A percentile compares a stretch with the other conserved stretches of the same genome.
Conservation (phyloP, 2,888 invertebrate genomes). For the Phragmatobia fuliginosa region DNA sequence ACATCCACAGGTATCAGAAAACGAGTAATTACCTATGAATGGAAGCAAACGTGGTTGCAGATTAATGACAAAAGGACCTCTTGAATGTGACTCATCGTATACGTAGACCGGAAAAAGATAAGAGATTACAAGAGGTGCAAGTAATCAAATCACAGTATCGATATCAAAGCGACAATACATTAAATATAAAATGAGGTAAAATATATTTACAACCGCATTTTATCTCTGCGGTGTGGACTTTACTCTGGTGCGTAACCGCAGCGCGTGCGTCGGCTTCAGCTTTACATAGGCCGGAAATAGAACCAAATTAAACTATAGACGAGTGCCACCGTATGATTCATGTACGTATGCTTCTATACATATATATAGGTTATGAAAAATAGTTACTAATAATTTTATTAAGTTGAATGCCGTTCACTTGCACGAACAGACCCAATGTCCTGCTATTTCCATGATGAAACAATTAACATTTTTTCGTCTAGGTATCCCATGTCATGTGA, state of each 20-base stretch:
- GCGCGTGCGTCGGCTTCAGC: conserved; percentile 54
- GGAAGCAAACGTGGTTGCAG: neutral
- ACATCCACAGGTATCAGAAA: too few species aligned
- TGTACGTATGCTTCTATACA: neutral
- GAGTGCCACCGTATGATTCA: conserved; percentile 27
- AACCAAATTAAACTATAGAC: conserved; percentile 52
- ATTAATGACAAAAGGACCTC: neutral
- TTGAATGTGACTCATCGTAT: neutral
- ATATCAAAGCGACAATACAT: conserved; percentile 25
- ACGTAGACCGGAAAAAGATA: neutral
- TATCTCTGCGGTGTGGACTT: conserved; percentile 57
- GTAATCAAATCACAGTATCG: conserved; percentile 15
- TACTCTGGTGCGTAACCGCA: conserved; percentile 58
- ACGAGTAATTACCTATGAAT: neutral
- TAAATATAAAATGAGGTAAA: conserved; percentile 31
- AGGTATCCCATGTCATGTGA: too few species aligned
- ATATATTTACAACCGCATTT: conserved; percentile 55
- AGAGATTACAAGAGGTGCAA: neutral
- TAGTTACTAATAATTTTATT: neutral
- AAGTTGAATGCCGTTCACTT: too few species aligned
- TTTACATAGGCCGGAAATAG: conserved; percentile 56
- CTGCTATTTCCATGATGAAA: too few species aligned
- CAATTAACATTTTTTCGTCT: too few species aligned
- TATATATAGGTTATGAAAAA: neutral
- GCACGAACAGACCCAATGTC: too few species aligned